A percentile compares a stretch with the other conserved stretches of the same genome.
These are phyloP conservation scores for Anticlea derivata DNA, from an alignment of 2,888 invertebrate species.

Conservation along the genomic window DNA sequence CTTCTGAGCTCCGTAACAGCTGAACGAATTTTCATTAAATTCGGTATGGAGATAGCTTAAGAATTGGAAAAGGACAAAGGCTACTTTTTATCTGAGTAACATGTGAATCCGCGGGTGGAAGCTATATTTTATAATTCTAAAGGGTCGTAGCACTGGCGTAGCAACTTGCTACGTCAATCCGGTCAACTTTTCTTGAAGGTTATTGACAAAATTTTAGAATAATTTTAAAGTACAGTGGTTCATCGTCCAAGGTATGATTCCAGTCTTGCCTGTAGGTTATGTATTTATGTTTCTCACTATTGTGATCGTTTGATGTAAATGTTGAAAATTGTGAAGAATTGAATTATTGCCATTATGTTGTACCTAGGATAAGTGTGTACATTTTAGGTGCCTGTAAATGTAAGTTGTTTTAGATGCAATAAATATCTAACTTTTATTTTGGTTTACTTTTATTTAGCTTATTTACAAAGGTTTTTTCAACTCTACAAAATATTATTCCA, in stretches of 20 bases:
- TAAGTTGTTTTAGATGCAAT: constrained; percentile 76
- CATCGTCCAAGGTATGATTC: constrained; percentile 23
- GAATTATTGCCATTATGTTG: constrained; percentile 79
- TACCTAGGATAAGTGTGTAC: constrained; percentile 81
- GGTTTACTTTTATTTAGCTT: constrained; percentile 25
- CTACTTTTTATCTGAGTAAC: no score
- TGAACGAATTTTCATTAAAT: no score
- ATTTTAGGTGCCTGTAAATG: constrained; percentile 78
- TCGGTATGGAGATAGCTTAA: no score
- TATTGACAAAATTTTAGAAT: no score
- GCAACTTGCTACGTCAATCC: no score
- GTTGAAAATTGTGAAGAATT: constrained; percentile 63
- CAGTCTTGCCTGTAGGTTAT: constrained; percentile 69
- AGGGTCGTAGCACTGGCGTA: no score
- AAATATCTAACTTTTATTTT: constrained; percentile 61
- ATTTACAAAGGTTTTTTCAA: not conserved
- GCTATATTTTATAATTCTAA: no score
- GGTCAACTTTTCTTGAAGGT: no score
- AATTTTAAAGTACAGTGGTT: constrained; percentile 10
- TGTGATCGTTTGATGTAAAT: constrained; percentile 61
- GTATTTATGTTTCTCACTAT: constrained; percentile 70
- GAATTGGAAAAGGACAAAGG: no score
- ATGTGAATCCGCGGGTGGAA: no score
- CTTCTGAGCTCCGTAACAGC: no score
- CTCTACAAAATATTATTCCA: no score